A percentile compares a stretch with the other conserved stretches of the same genome.
Conservation (phyloP, 2,888 invertebrate species). For the Taenaris catops region DNA sequence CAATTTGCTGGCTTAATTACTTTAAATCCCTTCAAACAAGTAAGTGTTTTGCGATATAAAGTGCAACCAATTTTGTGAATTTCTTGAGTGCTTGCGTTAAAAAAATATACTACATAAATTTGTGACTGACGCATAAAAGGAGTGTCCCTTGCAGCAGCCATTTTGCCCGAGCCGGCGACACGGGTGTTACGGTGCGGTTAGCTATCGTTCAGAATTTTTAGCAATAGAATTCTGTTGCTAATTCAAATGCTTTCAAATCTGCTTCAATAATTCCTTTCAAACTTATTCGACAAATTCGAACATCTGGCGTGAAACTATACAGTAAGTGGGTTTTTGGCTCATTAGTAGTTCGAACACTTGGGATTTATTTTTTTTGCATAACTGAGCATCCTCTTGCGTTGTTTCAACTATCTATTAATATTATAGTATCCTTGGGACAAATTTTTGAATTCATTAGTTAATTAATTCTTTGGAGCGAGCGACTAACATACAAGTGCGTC, state of each 20-base stretch:
- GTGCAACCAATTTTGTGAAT: conserved; percentile 52
- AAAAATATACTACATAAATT: conserved; percentile 42
- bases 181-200: conserved; percentile 72
- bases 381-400: conserved; percentile 6
- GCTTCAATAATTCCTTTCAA: conserved; percentile 1
- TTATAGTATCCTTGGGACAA: conserved; percentile 1
- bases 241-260: conserved; percentile 16
- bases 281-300: conserved; percentile 1
- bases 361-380: conserved; percentile 9
- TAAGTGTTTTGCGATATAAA: conserved; percentile 63
- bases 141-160: conserved; percentile 81
- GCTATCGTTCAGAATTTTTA: conserved; percentile 38
- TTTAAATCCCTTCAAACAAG: conserved; percentile 78
- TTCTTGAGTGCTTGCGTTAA: conserved; percentile 41
- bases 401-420: conserved; percentile 8
- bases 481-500: conserved; percentile 56
- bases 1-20: conserved; percentile 77
- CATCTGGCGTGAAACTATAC: conserved; percentile 14
- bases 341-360: conserved; percentile 23
- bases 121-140: conserved; percentile 81
- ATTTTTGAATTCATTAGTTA: neutral
- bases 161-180: conserved; percentile 78
- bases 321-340: conserved; percentile 52
- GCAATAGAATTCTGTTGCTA: conserved; percentile 26
- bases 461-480: conserved; percentile 2